Evolutionary conservation across 2,797 vertebrate species (phyloP), one percentile per base, ranked within the genome.

Genomic region (Chlorospingus flavigularis): DNA sequence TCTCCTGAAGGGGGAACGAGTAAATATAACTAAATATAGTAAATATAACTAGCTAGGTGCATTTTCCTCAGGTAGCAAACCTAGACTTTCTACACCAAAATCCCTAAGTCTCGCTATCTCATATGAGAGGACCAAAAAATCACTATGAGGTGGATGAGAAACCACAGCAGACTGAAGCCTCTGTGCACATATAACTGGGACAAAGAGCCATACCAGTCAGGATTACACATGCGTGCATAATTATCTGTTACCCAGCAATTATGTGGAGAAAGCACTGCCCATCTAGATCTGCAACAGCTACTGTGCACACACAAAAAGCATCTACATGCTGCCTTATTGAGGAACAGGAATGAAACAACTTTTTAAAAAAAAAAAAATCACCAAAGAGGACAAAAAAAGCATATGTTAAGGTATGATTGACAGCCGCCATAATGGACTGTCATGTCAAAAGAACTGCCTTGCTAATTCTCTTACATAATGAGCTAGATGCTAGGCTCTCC

Each of bases 381-480:
- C 37, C 40, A 73, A 93, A 95, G 90, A 83, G 67, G 88, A 95
- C 86, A 42, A 92, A 90, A 91, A 94, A 96, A 96, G 94, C 96
- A 94, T 94, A 95, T 96, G 96, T 81, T 95, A 81, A 96, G 94
- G 87, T 94, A 95, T 97, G 96, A 97, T 89, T 97, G 97, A 97
- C 96, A 97, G 96, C 96, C 4, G 97, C 96, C 96, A 97, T 96
- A 97, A 97, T 96, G 95, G 97, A 96, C 93, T 96, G 97, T 97
- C 97, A 97, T 84, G 94, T 96, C 96, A 96, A 94, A 96, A 96
- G 96, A 96, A 74, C 88, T 96, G 97, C 95, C 96, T 94, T 96
- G 95, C 95, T 96, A 97, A 96, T 96, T 96, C 92, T 87, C 94
- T 96, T 93, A 96, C 93, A 96, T 96, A 97, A 97, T 97, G 97